Percentiles rank a stretch among this genome's conserved stretches.
phyloP scores from a whole-genome alignment of 2,797 vertebrate species.

The Chanos chanos region DNA sequence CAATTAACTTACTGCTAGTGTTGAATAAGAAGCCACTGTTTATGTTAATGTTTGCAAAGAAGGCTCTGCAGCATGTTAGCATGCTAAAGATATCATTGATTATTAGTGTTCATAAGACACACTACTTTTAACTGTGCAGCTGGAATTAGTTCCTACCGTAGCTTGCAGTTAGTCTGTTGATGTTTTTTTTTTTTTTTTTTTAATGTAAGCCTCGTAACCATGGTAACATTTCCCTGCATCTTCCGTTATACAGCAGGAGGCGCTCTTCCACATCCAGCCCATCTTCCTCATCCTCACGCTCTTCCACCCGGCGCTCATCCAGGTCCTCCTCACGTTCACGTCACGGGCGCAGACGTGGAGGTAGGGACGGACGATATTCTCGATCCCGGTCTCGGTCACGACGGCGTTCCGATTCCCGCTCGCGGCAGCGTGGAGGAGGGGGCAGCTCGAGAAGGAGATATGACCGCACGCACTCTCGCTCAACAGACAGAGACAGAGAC shows the following conservation, averaged over 20 bases:
- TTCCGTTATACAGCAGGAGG: constrained; percentile 71
- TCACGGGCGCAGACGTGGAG: constrained; percentile 64
- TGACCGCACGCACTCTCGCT: constrained; percentile 74
- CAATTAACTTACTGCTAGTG: too few species aligned
- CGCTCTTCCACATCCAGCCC: constrained; percentile 75
- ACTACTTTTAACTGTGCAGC: too few species aligned
- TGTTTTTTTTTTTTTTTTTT: neutral
- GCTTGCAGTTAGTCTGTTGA: neutral
- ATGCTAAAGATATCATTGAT: too few species aligned
- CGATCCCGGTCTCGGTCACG: constrained; percentile 72
- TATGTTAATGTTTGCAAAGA: too few species aligned
- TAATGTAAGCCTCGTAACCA: neutral
- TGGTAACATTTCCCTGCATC: constrained; percentile 48
- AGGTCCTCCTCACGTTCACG: constrained; percentile 80
- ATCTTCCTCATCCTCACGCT: constrained; percentile 76
- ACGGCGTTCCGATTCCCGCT: constrained; percentile 66
- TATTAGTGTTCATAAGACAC: too few species aligned
- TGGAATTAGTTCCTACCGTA: too few species aligned
- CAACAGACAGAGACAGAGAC: constrained; percentile 62
- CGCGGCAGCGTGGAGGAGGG: constrained; percentile 61
- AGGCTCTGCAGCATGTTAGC: too few species aligned
- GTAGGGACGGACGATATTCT: constrained; percentile 72
- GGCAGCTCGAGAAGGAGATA: constrained; percentile 68
- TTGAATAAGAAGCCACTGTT: too few species aligned
- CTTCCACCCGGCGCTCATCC: constrained; percentile 71